phyloP scores from a whole-genome alignment of 2,888 invertebrate genomes.

The Anorthoa munda region DNA sequence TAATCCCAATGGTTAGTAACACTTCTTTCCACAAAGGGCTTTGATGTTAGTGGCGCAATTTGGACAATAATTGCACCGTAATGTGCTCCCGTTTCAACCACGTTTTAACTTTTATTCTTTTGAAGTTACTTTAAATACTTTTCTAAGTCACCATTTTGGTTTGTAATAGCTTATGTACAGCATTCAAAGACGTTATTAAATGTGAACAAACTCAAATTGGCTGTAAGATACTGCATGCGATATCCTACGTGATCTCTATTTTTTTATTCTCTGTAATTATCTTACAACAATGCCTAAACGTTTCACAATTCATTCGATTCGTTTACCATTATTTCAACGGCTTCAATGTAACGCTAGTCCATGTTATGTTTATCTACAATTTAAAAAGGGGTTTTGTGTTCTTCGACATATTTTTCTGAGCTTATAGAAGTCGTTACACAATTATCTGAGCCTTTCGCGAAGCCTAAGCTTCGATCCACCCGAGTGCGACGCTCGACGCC shows the following conservation, averaged over 20 bases:
- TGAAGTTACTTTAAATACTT: conserved; percentile 20
- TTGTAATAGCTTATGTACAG: conserved; percentile 20
- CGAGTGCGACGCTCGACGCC: conserved; percentile 4
- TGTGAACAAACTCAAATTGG: conserved; percentile 29
- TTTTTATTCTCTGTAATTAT: conserved; percentile 36
- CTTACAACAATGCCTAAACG: conserved; percentile 42
- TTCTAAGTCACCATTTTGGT: conserved; percentile 23
- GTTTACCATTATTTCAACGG: conserved; percentile 11
- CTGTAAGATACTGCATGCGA: conserved; percentile 25
- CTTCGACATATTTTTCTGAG: conserved; percentile 1
- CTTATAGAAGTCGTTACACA: conserved; percentile 5
- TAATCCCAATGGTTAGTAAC: conserved; percentile 75
- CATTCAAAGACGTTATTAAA: conserved; percentile 31
- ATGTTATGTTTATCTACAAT: conserved; percentile 15
- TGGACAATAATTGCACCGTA: conserved; percentile 59
- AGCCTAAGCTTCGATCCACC: conserved; percentile 19
- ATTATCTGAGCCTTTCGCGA: background rate
- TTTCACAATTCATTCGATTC: conserved; percentile 28
- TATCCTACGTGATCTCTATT: conserved; percentile 8
- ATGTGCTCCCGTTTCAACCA: conserved; percentile 48
- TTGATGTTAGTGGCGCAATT: conserved; percentile 73
- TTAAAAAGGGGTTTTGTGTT: conserved; percentile 4
- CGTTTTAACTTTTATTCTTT: conserved; percentile 35
- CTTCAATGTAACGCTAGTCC: conserved; percentile 5
- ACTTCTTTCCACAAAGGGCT: conserved; percentile 77